phyloP scores from a whole-genome alignment of 2,888 invertebrate genomes.

The Dasypogon diadema region DNA sequence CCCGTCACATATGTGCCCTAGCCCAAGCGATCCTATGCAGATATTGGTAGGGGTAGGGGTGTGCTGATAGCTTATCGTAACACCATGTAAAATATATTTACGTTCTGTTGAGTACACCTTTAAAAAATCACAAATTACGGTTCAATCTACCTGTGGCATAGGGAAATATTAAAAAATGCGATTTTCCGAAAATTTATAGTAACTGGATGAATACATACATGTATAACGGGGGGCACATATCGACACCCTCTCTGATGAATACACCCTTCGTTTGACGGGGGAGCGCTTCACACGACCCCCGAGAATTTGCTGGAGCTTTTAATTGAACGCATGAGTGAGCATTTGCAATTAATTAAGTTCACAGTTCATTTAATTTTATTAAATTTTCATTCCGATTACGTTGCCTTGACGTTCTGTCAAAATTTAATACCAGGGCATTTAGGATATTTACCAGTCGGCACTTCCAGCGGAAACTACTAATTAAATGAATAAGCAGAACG shows the following conservation, averaged over 20 bases:
- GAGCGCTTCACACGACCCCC: not conserved
- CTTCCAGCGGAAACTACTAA: not conserved
- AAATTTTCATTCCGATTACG: slow-evolving; percentile 39
- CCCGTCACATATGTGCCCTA: not conserved
- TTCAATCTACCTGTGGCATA: slow-evolving; percentile 6
- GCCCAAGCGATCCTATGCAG: not conserved
- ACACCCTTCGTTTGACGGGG: not conserved
- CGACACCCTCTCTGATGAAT: not conserved
- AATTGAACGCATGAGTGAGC: slow-evolving; percentile 55
- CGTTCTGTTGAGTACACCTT: not conserved
- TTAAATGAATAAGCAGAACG: no score
- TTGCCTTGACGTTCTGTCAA: not conserved
- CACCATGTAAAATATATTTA: not conserved
- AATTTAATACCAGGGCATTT: not conserved
- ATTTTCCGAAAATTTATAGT: slow-evolving; percentile 16
- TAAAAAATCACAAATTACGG: slow-evolving; percentile 16
- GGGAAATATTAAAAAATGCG: slow-evolving; percentile 12
- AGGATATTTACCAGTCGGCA: not conserved
- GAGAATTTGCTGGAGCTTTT: slow-evolving; percentile 36
- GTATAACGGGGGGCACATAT: not conserved
- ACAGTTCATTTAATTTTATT: slow-evolving; percentile 55
- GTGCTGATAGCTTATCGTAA: not conserved
- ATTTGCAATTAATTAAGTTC: slow-evolving; percentile 56
- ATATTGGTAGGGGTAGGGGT: not conserved
- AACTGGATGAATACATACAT: not conserved